Conservation (phyloP, 2,113 vertebrate species). For the Epinephelus moara region DNA sequence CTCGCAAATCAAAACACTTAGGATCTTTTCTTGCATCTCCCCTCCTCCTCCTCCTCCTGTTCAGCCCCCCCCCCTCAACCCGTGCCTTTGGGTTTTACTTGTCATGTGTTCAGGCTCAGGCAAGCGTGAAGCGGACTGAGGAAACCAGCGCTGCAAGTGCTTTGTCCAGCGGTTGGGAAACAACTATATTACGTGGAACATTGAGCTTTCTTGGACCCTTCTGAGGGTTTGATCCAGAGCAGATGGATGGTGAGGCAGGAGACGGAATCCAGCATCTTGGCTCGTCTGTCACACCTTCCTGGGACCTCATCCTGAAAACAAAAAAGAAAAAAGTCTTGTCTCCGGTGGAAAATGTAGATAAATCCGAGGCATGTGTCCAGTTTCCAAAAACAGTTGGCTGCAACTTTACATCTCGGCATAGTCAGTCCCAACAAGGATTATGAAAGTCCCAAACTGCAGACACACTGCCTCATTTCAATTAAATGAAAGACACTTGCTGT, state of each 20-base stretch:
- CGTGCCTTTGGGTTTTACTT: constrained; percentile 69
- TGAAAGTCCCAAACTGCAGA: neutral
- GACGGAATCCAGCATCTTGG: constrained; percentile 38
- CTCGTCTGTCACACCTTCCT: constrained; percentile 33
- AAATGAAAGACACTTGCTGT: constrained; percentile 5
- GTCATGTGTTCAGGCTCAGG: constrained; percentile 81
- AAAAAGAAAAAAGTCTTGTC: neutral
- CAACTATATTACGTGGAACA: constrained; percentile 69
- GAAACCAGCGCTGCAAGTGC: constrained; percentile 66
- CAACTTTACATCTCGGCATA: neutral
- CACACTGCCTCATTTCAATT: neutral
- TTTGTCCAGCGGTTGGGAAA: constrained; percentile 70
- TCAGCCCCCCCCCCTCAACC: constrained; percentile 22
- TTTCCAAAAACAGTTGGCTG: constrained; percentile 21
- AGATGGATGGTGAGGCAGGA: constrained; percentile 49
- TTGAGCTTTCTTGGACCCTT: constrained; percentile 50
- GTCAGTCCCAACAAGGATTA: neutral
- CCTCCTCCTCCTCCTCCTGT: constrained; percentile 59
- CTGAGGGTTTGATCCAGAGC: constrained; percentile 38
- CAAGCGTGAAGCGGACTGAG: constrained; percentile 73
- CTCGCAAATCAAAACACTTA: constrained; percentile 76
- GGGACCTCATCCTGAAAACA: neutral
- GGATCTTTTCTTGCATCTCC: constrained; percentile 64
- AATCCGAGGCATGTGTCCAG: neutral
- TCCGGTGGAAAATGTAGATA: constrained; percentile 17